phyloP scores from a whole-genome alignment of 2,797 vertebrate genomes.

The Tragopan temminckii region DNA sequence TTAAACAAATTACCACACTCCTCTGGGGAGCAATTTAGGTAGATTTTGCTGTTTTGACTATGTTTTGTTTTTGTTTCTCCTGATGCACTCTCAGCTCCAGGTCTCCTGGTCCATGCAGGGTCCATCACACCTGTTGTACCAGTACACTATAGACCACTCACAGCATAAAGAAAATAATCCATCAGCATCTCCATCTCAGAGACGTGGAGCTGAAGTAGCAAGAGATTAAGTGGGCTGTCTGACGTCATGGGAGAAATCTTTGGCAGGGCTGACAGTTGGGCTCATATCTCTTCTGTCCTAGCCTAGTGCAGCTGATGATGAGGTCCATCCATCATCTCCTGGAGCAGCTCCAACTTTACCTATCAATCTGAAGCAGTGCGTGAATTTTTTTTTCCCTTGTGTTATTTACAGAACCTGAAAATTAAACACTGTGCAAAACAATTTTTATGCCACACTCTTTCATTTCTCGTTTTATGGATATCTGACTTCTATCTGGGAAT shows the following conservation, averaged over 20 bases:
- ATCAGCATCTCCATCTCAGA: not conserved
- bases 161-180: slow-evolving; percentile 16
- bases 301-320: not conserved
- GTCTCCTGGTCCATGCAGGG: not conserved
- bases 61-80: not conserved
- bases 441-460: not conserved
- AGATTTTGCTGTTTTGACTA: not conserved
- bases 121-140: not conserved
- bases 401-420: slow-evolving; percentile 45
- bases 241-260: slow-evolving; percentile 54
- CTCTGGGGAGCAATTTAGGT: not conserved
- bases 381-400: not conserved
- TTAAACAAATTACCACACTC: not conserved
- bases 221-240: slow-evolving; percentile 35
- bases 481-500: not conserved
- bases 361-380: not conserved
- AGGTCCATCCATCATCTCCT: slow-evolving; percentile 27
- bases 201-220: not conserved
- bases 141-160: not conserved
- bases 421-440: slow-evolving; percentile 9
- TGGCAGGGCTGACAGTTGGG: not conserved
- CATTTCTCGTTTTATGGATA: slow-evolving; percentile 29
- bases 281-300: slow-evolving; percentile 44
- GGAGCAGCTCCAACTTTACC: slow-evolving; percentile 40
- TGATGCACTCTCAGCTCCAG: not conserved